These are phyloP conservation scores for Tenthredo distinguenda DNA, from an alignment of 2,888 invertebrate genomes.

Conservation along the genomic window DNA sequence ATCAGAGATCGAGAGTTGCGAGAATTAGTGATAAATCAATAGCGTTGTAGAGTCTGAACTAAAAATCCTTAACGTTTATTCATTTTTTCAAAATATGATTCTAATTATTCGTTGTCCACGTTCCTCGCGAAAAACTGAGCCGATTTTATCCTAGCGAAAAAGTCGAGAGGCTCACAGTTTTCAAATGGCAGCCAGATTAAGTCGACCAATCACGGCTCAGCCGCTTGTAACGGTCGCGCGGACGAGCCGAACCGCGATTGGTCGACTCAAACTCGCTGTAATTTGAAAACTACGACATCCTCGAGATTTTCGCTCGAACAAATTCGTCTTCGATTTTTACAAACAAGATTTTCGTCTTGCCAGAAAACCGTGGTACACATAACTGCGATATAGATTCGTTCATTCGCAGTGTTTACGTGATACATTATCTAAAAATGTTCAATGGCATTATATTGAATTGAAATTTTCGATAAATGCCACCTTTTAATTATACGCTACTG, in stretches of 20 bases:
- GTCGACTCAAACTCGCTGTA: not conserved
- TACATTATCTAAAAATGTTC: not conserved
- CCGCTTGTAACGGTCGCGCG: not conserved
- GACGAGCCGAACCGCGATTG: not conserved
- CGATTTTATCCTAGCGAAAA: not conserved
- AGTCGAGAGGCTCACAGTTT: not conserved
- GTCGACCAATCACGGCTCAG: not conserved
- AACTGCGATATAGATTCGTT: not conserved
- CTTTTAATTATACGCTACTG: constrained; percentile 17
- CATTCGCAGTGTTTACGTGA: not conserved
- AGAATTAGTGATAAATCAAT: not conserved
- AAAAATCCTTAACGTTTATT: not conserved
- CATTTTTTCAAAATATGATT: not conserved
- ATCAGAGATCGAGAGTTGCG: not conserved
- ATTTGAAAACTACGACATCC: not conserved
- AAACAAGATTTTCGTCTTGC: not conserved
- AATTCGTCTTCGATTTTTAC: not conserved
- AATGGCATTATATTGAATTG: too few relatives aligned
- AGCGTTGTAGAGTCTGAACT: not conserved
- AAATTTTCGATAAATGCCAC: not conserved
- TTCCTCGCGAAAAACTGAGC: not conserved
- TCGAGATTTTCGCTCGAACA: constrained; percentile 3
- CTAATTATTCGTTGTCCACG: not conserved
- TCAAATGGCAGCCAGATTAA: not conserved
- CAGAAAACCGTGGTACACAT: not conserved